A percentile compares a stretch with the other conserved stretches of the same genome.
phyloP scores from a whole-genome alignment of 2,888 invertebrate genomes.

The Sialis lutaria region DNA sequence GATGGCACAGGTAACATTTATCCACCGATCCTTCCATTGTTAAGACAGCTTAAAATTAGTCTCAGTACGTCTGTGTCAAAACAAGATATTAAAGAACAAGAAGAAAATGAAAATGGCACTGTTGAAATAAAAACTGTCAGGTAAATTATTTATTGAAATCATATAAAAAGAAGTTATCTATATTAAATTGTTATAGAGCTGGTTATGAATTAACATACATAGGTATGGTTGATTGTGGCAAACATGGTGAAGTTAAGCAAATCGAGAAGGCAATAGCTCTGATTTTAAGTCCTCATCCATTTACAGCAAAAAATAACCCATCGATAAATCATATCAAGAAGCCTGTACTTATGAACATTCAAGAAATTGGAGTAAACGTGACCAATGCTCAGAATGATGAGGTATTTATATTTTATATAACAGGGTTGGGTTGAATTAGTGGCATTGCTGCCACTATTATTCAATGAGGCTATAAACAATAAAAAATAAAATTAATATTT shows the following conservation, averaged over 20 bases:
- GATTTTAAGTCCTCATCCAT: slow-evolving; percentile 16
- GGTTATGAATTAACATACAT: slow-evolving; percentile 30
- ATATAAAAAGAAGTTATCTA: not conserved
- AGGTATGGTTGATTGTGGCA: slow-evolving; percentile 28
- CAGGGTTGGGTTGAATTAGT: too few relatives aligned
- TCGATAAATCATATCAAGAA: slow-evolving; percentile 14
- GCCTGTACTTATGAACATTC: slow-evolving; percentile 28
- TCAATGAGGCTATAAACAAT: too few relatives aligned
- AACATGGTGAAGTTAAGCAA: slow-evolving; percentile 30
- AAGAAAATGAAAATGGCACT: not conserved
- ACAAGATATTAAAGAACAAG: not conserved
- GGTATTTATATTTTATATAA: slow-evolving; percentile 10
- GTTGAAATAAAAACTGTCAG: not conserved
- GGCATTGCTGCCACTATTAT: too few relatives aligned
- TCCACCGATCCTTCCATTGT: slow-evolving; percentile 24
- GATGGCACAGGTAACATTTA: slow-evolving; percentile 24
- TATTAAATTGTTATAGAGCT: slow-evolving; percentile 12
- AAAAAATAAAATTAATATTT: too few relatives aligned
- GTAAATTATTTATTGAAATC: not conserved
- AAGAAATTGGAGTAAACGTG: slow-evolving; percentile 32
- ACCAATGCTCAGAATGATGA: slow-evolving; percentile 21
- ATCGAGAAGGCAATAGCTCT: slow-evolving; percentile 29
- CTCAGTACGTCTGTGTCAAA: slow-evolving; percentile 7
- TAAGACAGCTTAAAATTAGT: slow-evolving; percentile 19
- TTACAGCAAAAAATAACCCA: slow-evolving; percentile 9